Evolutionary conservation across 2,888 invertebrate species (phyloP).

Genomic region (Xestia c-nigrum): DNA sequence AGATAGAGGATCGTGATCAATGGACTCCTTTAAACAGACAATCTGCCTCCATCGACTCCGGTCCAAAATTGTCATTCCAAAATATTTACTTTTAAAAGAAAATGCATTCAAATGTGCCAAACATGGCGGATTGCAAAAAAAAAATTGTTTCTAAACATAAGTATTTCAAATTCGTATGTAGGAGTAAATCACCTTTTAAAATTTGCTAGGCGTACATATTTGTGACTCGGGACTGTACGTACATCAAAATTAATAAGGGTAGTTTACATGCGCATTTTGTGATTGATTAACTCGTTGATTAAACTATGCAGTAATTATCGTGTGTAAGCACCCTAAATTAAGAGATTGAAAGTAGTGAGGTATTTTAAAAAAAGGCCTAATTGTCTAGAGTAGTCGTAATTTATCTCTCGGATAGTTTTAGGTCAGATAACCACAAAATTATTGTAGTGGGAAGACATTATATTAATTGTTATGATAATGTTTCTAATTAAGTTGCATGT

Average conservation of each 20-base stretch:
- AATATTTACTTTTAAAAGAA: neutral
- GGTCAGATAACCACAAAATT: conserved; percentile 22
- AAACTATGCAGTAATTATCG: conserved; percentile 41
- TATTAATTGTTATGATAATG: conserved; percentile 24
- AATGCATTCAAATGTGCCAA: neutral
- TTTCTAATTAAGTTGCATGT: conserved; percentile 4
- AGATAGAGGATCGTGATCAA: neutral
- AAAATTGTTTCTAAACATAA: neutral
- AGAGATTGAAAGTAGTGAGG: conserved; percentile 27
- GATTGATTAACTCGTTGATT: conserved; percentile 60
- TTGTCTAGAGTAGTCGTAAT: conserved; percentile 25
- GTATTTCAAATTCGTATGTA: neutral
- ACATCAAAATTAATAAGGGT: conserved; percentile 64
- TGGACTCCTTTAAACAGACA: too few relatives aligned
- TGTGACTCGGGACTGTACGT: neutral
- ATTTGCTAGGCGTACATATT: neutral
- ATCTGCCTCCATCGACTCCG: too few relatives aligned
- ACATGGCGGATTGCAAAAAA: neutral
- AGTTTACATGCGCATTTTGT: conserved; percentile 57
- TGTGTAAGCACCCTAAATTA: conserved; percentile 49
- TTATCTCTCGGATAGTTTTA: conserved; percentile 35
- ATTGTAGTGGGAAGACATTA: conserved; percentile 15
- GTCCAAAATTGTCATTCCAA: too few relatives aligned
- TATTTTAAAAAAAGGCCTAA: conserved; percentile 40
- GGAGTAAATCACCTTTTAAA: neutral